These are phyloP conservation scores for Aspidiotus rigidus DNA, from an alignment of 2,888 invertebrate species.

Conservation along the genomic window DNA sequence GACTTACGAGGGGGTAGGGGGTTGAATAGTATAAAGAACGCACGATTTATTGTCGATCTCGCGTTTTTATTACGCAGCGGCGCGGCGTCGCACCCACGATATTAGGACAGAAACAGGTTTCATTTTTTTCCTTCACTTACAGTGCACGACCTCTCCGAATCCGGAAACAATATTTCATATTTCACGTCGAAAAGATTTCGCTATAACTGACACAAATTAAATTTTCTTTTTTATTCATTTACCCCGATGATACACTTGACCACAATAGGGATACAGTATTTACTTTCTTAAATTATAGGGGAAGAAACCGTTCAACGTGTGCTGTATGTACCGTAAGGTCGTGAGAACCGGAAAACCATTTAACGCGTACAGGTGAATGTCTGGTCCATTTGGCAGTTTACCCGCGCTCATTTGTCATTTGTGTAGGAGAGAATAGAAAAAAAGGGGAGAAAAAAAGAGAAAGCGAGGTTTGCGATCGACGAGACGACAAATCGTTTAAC, in stretches of 20 bases:
- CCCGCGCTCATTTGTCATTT: neutral
- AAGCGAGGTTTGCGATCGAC: neutral
- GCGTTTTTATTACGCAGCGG: neutral
- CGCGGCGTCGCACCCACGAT: neutral
- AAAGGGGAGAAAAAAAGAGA: neutral
- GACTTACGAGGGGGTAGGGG: neutral
- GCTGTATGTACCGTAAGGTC: neutral
- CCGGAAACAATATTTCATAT: conserved; percentile 31
- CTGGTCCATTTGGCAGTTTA: conserved; percentile 4
- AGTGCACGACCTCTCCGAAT: conserved; percentile 5
- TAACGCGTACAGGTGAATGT: conserved; percentile 2
- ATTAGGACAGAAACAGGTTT: neutral
- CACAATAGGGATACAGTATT: neutral
- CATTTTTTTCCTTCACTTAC: neutral
- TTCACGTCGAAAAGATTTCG: conserved; percentile 14
- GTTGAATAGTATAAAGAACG: neutral
- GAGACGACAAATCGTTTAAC: conserved; percentile 2
- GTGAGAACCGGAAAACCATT: conserved; percentile 1
- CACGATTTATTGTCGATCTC: neutral
- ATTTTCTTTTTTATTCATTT: conserved; percentile 7
- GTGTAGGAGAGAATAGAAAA: neutral
- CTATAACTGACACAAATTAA: conserved; percentile 15
- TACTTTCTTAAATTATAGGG: neutral
- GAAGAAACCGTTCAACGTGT: neutral
- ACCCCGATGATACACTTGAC: neutral